A percentile compares a stretch with the other conserved stretches of the same genome.
phyloP scores from a whole-genome alignment of 2,113 vertebrate genomes.

The Platichthys flesus region DNA sequence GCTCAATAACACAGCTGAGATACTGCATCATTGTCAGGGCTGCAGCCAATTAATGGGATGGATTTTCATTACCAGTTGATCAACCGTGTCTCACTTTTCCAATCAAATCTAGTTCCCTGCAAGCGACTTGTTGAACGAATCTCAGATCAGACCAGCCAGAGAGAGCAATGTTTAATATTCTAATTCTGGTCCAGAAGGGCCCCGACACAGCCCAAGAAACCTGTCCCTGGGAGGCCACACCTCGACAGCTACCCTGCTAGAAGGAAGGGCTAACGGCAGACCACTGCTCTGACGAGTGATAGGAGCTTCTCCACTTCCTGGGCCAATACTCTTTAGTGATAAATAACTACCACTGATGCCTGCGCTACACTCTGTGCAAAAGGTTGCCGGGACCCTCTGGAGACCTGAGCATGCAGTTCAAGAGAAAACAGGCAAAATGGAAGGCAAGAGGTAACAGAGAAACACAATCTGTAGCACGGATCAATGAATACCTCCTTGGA shows the following conservation, averaged over 20 bases:
- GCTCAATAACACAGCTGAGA: constrained; percentile 49
- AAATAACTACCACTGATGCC: constrained; percentile 36
- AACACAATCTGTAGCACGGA: constrained; percentile 10
- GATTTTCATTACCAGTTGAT: constrained; percentile 52
- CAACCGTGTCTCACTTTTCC: constrained; percentile 19
- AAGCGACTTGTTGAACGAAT: constrained; percentile 39
- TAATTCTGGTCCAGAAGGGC: constrained; percentile 35
- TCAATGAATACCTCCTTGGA: constrained; percentile 33
- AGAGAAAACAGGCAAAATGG: constrained; percentile 16
- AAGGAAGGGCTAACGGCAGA: constrained; percentile 34
- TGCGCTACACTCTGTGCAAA: neutral
- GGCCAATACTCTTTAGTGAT: constrained; percentile 57
- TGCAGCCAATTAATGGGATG: constrained; percentile 50
- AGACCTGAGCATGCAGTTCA: neutral
- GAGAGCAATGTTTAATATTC: constrained; percentile 16
- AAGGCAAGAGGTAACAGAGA: constrained; percentile 11
- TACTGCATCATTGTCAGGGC: constrained; percentile 41
- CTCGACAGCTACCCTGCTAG: constrained; percentile 54
- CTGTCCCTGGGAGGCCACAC: constrained; percentile 25
- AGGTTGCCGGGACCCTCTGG: neutral
- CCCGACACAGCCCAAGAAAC: constrained; percentile 2
- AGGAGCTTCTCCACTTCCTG: constrained; percentile 40
- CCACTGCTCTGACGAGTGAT: constrained; percentile 54
- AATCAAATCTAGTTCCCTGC: constrained; percentile 45
- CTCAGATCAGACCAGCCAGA: constrained; percentile 17